Percentiles rank a stretch among this genome's conserved stretches.
Conservation (phyloP, 2,797 vertebrate genomes). For the Mus minutoides region DNA sequence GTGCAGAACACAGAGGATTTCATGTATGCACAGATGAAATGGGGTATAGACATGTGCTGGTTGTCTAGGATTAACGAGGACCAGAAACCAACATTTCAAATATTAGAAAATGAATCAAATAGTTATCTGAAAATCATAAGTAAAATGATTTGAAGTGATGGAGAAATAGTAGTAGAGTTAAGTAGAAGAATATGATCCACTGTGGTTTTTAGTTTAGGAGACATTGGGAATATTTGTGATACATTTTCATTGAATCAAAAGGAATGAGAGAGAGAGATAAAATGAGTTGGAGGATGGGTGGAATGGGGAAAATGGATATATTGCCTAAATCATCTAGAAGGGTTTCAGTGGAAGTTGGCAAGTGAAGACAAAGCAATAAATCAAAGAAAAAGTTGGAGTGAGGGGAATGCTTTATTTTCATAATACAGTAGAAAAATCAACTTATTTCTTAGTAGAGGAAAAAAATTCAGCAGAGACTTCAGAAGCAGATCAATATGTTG, state of each 20-base stretch:
- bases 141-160: background rate
- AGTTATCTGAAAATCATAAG: background rate
- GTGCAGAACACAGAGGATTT: background rate
- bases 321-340: background rate
- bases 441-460: constrained; percentile 48
- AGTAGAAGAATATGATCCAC: background rate
- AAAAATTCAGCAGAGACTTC: background rate
- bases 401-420: background rate
- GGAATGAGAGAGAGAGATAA: background rate
- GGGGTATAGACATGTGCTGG: background rate
- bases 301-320: background rate
- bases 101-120: background rate
- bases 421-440: background rate
- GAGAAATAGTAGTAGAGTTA: background rate
- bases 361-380: background rate
- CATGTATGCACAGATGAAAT: too few species aligned
- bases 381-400: background rate
- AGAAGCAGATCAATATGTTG: constrained; percentile 38
- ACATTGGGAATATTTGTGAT: background rate
- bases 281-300: background rate
- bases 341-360: background rate
- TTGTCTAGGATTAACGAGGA: background rate
- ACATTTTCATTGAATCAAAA: background rate
- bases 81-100: background rate
- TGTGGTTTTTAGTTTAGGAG: background rate